Base-by-base conservation (phyloP, 2,888 invertebrate genomes). In the Eumerus sabulonum region DNA sequence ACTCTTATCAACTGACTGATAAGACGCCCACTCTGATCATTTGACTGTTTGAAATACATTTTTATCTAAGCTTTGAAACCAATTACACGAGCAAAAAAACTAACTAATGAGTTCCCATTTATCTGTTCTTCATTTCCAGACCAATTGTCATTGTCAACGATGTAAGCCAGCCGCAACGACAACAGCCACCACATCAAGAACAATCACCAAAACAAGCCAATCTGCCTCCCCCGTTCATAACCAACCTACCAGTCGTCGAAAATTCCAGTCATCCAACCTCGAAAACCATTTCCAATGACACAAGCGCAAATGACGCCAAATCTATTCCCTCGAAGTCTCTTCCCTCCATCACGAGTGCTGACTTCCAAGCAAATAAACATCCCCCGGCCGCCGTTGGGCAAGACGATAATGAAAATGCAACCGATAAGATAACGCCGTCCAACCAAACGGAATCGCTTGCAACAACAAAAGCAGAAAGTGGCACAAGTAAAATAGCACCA, bases 121-220 rank as follows among this genome's bases (percentile, higher is more conserved):
- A 27, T 27, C 27, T 11, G 38, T 44, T 35, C 5, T 50, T 36
- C 13, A 45, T 19, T 77, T 72, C n/a, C 82, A 87, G 87, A 72
- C 87, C 87, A 18, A 85, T 87, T 82, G 87, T 85, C 66, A 85
- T 86, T 79, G 85, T 86, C 59, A 87, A 88, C 83, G 88, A 88
- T 82, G 83, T 85, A 73, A 84, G 84, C 66, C 83, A 83, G 53
- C 81, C 57, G 1, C 84, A 84, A 64, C 82, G 84, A 16, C 82
- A 83, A 53, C 81, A 51, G 5, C 70, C 54, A 1, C 53, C 62
- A 57, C 81, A 67, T 38, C 42, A 9, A 7, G 44, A 51, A 38
- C 70, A 82, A 56, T 44, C 60, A 57, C 51, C 81, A 60, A 42
- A 84, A 53, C 73, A 79, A 56, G 47, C 40, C 27, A 27, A 7